Base-by-base conservation (phyloP, 37 sponge, comb jelly and placozoan genomes). In the Beroe forskalii region DNA sequence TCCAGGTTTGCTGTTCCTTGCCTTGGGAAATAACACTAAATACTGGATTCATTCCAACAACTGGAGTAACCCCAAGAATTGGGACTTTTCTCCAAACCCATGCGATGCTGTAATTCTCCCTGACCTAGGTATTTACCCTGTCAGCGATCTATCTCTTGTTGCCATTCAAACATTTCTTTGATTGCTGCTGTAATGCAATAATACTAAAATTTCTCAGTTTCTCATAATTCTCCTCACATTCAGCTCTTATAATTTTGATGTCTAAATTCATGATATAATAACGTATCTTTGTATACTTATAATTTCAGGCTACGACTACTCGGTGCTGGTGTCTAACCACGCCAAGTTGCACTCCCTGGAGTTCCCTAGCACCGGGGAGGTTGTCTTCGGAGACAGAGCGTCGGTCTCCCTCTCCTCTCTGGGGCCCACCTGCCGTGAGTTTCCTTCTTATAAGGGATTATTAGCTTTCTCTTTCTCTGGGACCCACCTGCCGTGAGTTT, bases 11-110 rank as follows among this genome's bases (percentile, higher is more conserved):
- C 55, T 48, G 12, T 48, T 48, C 6, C 12, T 48, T 48, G 55
- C 55, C 6, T 48, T 6, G 6, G 55, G 55, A 12, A 48, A 48
- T 48, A 48, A 48, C 55, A 48, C 55, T 17, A 69, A 69, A 37
- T 69, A 69, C 72, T 69, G 72, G 72, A 9, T 69, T 36, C 72
- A 69, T 37, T 69, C 72, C 4, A 69, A 69, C 17, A 69, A 69
- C 72, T 69, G 72, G 72, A 69, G 32, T 32, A 69, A 69, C 38
- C 72, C 72, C 2, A 69, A 35, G 32, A 69, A 69, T 37, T 69
- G 72, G 72, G 72, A 69, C 32, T 27, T 69, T 37, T 69, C 72
- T 20, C 72, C 72, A 20, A 32, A 69, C 38, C 72, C 72, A 31
- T 69, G 72, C 32, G 72, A 69, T 32, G 33, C 72, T 20, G 72